A percentile compares a stretch with the other conserved stretches of the same genome.
Conservation (phyloP, 2,113 vertebrate species). For the Bubalus kerabau region DNA sequence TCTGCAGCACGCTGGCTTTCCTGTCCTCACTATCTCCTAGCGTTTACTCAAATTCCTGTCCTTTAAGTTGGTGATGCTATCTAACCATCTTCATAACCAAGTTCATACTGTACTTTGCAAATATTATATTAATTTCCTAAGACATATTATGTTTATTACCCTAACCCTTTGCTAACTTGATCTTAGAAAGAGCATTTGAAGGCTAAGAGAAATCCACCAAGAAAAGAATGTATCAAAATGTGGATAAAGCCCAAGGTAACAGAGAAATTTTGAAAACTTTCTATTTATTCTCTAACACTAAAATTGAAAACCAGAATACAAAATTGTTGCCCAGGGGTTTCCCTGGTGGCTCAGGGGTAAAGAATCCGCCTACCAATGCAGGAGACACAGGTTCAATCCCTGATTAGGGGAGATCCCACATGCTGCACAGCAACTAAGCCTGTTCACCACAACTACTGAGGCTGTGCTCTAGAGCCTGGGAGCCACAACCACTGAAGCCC, state of each 20-base stretch:
- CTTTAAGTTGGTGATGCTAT: background rate
- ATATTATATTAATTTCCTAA: background rate
- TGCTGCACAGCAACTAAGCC: background rate
- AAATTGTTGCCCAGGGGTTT: background rate
- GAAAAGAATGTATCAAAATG: background rate
- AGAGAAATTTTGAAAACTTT: slow-evolving; percentile 5
- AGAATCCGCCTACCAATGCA: background rate
- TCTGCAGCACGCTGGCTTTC: background rate
- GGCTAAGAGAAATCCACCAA: background rate
- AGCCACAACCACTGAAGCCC: background rate
- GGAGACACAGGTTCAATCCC: background rate
- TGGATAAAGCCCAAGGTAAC: background rate
- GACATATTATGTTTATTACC: background rate
- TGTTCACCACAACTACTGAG: background rate
- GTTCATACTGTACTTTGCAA: background rate
- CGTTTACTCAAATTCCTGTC: background rate
- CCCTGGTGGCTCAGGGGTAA: background rate
- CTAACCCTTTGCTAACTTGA: background rate
- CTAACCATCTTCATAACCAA: background rate
- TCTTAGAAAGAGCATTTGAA: background rate
- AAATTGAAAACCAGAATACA: slow-evolving; percentile 1
- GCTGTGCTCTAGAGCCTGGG: background rate
- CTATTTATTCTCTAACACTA: background rate
- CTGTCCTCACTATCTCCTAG: background rate
- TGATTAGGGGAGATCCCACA: background rate